Base-by-base conservation (phyloP, 2,888 invertebrate genomes). In the Empis stercorea region DNA sequence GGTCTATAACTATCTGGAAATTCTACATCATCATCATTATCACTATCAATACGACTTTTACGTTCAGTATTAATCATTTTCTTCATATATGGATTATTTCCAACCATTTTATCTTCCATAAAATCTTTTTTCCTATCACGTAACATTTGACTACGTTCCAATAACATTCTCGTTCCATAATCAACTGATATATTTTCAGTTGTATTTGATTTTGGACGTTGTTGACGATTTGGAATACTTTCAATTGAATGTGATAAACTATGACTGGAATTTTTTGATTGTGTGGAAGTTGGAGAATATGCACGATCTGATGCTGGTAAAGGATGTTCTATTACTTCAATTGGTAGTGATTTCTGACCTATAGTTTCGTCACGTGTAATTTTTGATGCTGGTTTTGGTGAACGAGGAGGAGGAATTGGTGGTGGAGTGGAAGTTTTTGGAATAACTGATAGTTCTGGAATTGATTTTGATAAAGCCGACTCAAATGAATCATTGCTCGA, bases 101-200 rank as follows among this genome's bases (percentile, higher is more conserved):
- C 67, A 11, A 59, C 64, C 1, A 65, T 64, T 30, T 66, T 64
- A 27, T 68, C 67, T 45, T 68, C 64, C 38, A 70, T 64, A 51
- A 70, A 70, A 4, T 70, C 67, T 17, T 66, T 56, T 48, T 70
- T 70, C 23, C 62, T 63, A 48, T 63, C 59, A 27, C 68, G 69
- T 41, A 70, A 46, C 38, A 61, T 59, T 51, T 68, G 63, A 48
- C 70, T 63, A 11, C 67, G 64, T 50, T 68, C 66, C 15, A 70
- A 56, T 23, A 69, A 51, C 17, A 61, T 58, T 30, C 60, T 57
- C 0, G 65, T 68, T 39, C 54, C 62, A 40, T 59, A 56, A 44
- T 68, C 66, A 20, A 59, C 58, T 2, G 55, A 50, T 14, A 50
- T 51, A 14, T 50, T 51, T 41, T 52, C 52, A 5, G 42, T 48